Evolutionary conservation across 2,888 invertebrate species (phyloP).

Genomic region (Aproaerema taeniolella): DNA sequence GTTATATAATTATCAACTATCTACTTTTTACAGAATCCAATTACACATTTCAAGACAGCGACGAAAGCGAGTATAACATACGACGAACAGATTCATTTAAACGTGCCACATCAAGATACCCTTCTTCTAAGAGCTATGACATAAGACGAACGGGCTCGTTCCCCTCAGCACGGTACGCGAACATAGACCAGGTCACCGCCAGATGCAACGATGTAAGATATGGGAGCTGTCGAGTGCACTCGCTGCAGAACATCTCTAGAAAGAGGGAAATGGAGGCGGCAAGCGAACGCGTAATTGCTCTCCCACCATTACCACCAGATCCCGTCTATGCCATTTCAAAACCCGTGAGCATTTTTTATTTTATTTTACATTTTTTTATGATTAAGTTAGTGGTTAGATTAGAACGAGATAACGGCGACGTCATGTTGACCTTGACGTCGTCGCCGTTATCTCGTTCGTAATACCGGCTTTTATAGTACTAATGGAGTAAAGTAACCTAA

Average conservation of each 20-base stretch:
- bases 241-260: conserved; percentile 59
- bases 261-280: conserved; percentile 57
- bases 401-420: no score
- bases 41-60: conserved; percentile 64
- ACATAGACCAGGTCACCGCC: conserved; percentile 40
- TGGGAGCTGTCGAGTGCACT: conserved; percentile 55
- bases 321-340: conserved; percentile 53
- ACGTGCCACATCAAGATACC: conserved; percentile 47
- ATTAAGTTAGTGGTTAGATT: no score
- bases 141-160: conserved; percentile 60
- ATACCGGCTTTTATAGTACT: no score
- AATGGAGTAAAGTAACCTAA: no score
- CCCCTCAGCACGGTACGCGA: conserved; percentile 56
- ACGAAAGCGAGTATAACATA: conserved; percentile 63
- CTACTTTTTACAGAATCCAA: conserved; percentile 46
- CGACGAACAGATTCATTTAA: conserved; percentile 62
- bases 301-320: conserved; percentile 61
- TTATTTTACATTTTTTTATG: no score
- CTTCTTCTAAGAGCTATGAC: conserved; percentile 48
- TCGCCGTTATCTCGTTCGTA: no score
- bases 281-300: conserved; percentile 60
- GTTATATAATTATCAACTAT: neutral
- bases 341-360: conserved; percentile 47
- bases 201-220: conserved; percentile 43
- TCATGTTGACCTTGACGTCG: no score